phyloP scores from a whole-genome alignment of 2,797 vertebrate species.

The Hoplostethus atlanticus region DNA sequence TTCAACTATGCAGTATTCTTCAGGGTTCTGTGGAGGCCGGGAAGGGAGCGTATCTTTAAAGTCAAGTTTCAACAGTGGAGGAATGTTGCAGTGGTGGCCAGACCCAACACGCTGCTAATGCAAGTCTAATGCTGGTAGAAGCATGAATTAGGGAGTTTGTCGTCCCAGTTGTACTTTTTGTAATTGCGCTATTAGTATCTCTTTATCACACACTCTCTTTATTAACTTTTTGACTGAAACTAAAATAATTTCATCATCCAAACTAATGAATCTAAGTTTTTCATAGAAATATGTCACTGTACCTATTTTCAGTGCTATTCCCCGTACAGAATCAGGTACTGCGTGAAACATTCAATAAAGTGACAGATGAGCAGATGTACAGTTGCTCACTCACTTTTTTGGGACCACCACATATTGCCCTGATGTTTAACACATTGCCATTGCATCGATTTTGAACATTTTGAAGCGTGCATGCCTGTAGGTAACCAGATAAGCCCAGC shows the following conservation, averaged over 20 bases:
- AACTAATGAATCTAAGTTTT: too few relatives aligned
- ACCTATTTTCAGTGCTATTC: neutral
- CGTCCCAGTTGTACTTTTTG: neutral
- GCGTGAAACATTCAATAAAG: neutral
- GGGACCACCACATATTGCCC: too few relatives aligned
- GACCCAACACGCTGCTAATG: neutral
- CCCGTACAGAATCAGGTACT: too few relatives aligned
- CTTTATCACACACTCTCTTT: too few relatives aligned
- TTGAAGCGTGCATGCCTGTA: too few relatives aligned
- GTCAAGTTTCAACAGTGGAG: constrained; percentile 35
- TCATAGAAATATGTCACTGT: neutral
- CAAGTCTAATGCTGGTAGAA: neutral
- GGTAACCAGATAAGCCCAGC: too few relatives aligned
- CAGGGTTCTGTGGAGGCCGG: constrained; percentile 32
- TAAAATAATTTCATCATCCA: too few relatives aligned
- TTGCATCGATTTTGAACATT: too few relatives aligned
- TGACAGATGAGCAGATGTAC: neutral
- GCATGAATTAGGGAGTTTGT: neutral
- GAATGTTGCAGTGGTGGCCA: constrained; percentile 20
- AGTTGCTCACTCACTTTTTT: neutral
- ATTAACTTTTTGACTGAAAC: too few relatives aligned
- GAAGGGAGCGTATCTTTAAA: constrained; percentile 14
- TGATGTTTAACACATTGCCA: too few relatives aligned
- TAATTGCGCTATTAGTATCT: neutral
- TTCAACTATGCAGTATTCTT: constrained; percentile 14